Evolutionary conservation across 2,113 vertebrate species (phyloP).

Genomic region (Phodopus roborovskii): DNA sequence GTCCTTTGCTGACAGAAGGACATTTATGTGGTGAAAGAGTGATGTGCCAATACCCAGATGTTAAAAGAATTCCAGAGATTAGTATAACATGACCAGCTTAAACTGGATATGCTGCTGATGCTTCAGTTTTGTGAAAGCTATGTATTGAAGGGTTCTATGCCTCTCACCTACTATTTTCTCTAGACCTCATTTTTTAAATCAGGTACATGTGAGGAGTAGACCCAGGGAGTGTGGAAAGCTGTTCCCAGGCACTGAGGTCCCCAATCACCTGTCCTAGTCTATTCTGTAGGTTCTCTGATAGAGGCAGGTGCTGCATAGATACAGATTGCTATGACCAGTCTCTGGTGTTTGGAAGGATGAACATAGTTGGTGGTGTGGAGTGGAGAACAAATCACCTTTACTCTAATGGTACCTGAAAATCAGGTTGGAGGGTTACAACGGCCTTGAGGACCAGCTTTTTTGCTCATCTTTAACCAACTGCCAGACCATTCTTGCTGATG

Average conservation of each 20-base stretch:
- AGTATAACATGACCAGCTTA: constrained; percentile 70
- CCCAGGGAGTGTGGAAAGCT: background rate
- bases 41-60: constrained; percentile 68
- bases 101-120: constrained; percentile 68
- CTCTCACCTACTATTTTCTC: background rate
- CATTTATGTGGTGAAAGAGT: constrained; percentile 74
- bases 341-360: constrained; percentile 48
- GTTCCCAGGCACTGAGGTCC: background rate
- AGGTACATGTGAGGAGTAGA: constrained; percentile 5
- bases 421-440: background rate
- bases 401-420: background rate
- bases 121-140: constrained; percentile 66
- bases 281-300: background rate
- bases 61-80: constrained; percentile 77
- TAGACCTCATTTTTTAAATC: constrained; percentile 52
- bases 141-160: constrained; percentile 17
- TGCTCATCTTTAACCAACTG: background rate
- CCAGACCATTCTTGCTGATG: background rate
- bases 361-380: background rate
- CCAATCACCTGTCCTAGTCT: background rate
- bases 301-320: background rate
- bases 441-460: background rate
- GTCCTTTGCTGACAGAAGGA: constrained; percentile 79
- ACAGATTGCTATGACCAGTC: background rate
- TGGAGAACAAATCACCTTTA: constrained; percentile 16